These are phyloP conservation scores for Phrixothrix hirtus DNA, from an alignment of 2,888 invertebrate species.

Conservation along the genomic window DNA sequence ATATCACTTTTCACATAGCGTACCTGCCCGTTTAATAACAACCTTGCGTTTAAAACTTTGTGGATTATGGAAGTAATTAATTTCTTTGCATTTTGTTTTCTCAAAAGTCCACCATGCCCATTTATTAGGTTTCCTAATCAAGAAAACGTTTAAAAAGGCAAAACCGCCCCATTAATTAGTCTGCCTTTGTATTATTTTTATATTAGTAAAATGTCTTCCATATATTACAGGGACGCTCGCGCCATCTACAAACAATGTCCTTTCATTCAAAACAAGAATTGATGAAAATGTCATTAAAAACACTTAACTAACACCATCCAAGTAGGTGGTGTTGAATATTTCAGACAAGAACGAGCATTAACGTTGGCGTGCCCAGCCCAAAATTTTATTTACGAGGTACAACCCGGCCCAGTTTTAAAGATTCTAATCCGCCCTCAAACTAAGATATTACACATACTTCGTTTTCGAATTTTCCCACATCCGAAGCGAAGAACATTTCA, in stretches of 20 bases:
- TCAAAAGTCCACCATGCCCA: neutral
- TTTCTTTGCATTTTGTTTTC: slow-evolving; percentile 20
- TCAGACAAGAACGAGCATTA: neutral
- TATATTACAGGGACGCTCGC: too few species aligned
- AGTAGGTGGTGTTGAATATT: neutral
- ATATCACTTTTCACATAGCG: slow-evolving; percentile 37
- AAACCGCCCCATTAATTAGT: too few species aligned
- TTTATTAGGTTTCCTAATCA: neutral
- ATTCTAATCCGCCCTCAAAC: neutral
- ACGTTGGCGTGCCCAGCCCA: neutral
- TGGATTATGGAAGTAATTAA: slow-evolving; percentile 27
- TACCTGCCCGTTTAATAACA: slow-evolving; percentile 32
- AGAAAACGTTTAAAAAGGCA: neutral
- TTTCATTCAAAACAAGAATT: too few species aligned
- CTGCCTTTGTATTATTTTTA: too few species aligned
- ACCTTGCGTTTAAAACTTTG: slow-evolving; percentile 24
- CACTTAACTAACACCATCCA: neutral
- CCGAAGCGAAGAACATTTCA: too few species aligned
- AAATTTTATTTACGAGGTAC: neutral
- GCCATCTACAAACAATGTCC: too few species aligned
- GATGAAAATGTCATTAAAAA: neutral
- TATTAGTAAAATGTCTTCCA: too few species aligned
- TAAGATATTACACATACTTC: neutral
- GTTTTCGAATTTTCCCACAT: too few species aligned
- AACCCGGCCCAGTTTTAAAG: neutral